These are phyloP conservation scores for Lepidocyrtoides sp. DNA, from an alignment of 2,888 invertebrate species.

Conservation along the genomic window DNA sequence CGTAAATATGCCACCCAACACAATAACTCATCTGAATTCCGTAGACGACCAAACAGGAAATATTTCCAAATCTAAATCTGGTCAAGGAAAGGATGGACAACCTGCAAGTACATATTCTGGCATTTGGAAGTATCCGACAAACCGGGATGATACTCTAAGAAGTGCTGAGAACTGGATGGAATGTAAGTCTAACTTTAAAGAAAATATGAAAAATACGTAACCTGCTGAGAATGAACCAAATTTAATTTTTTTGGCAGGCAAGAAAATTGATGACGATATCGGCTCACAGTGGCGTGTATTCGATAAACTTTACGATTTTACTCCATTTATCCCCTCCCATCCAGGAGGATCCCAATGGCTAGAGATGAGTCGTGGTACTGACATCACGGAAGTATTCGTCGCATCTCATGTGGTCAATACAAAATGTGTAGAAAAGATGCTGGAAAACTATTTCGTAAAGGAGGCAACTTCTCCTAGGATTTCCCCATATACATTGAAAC, in stretches of 20 bases:
- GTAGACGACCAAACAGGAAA: neutral
- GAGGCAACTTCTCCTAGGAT: constrained; percentile 90
- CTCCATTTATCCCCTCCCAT: constrained; percentile 88
- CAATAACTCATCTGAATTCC: neutral
- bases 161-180: constrained; percentile 89
- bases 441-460: constrained; percentile 90
- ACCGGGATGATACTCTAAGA: constrained; percentile 87
- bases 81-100: neutral
- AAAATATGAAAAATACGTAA: too few species aligned
- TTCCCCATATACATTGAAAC: constrained; percentile 91
- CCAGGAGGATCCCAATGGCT: constrained; percentile 87
- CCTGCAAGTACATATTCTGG: constrained; percentile 86
- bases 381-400: constrained; percentile 94
- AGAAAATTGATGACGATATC: constrained; percentile 84
- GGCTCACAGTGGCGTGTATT: constrained; percentile 85
- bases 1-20: neutral
- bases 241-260: constrained; percentile 60
- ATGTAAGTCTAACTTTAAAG: too few species aligned
- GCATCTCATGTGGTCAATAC: constrained; percentile 89
- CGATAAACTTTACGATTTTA: constrained; percentile 88
- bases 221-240: too few species aligned
- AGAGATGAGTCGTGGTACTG: constrained; percentile 88
- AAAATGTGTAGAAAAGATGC: constrained; percentile 88
- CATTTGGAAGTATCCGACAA: constrained; percentile 88
- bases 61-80: neutral